Percentiles rank a stretch among this genome's conserved stretches.
phyloP scores from a whole-genome alignment of 2,797 vertebrate species.

The Pantherophis vulpinus region DNA sequence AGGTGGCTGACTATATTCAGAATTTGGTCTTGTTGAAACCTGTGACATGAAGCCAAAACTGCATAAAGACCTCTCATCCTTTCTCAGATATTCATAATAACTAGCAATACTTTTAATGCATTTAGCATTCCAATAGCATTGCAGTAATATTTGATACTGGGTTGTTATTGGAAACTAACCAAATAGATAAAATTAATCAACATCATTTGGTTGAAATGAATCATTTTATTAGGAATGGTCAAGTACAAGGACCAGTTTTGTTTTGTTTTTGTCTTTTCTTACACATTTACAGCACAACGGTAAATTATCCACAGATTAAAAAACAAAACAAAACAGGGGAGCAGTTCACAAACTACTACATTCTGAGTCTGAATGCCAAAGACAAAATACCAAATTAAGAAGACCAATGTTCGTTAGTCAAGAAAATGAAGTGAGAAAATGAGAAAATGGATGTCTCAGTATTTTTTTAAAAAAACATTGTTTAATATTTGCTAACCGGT shows the following conservation, averaged over 20 bases:
- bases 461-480: not conserved
- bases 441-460: not conserved
- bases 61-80: not conserved
- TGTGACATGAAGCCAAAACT: not conserved
- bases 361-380: not conserved
- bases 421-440: not conserved
- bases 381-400: not conserved
- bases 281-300: not conserved
- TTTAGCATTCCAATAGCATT: not conserved
- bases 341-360: not conserved
- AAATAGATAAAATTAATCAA: not conserved
- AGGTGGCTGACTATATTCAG: not conserved
- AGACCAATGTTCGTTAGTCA: not conserved
- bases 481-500: not conserved
- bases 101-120: not conserved
- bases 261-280: not conserved
- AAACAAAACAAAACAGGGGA: not conserved
- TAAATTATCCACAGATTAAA: not conserved
- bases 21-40: not conserved
- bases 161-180: not conserved
- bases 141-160: not conserved
- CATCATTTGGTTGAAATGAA: not conserved
- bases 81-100: not conserved
- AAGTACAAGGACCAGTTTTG: not conserved
- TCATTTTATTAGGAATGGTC: not conserved